Evolutionary conservation across 2,888 invertebrate species (phyloP), one percentile per base, ranked within the genome.

Genomic region (Vanessa cardui): DNA sequence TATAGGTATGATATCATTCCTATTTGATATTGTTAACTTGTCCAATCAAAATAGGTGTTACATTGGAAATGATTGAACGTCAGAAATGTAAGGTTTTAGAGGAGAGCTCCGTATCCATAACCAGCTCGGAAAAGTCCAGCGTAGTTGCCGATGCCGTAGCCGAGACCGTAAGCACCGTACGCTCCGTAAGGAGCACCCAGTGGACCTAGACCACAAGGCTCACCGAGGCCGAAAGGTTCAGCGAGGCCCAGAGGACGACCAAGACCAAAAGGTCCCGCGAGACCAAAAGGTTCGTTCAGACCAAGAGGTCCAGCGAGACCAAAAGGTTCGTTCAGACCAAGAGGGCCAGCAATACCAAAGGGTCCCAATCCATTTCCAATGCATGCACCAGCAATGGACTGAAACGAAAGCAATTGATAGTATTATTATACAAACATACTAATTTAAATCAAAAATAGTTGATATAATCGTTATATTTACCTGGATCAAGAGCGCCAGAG

Each of bases 401-500:
- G 68, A 58, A 72, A 76, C 4, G 15, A 20, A 52, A 62, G 58
- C 39, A 49, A 16, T 18, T 3, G 3, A 31, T 31, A 54, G 58
- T n/a, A 16, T 33, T 45, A 26, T 45, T 58, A 58, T 16, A 47
- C 67, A 6, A 9, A 8, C 6, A 20, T 15, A 15, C 6, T 16
- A n/a, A n/a, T n/a, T 7, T 20, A 44, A 31, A 6, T 9, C 15
- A 26, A 58, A 39, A 20, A 45, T 60, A 21, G 5, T 8, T 9
- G 6, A 1, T 7, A 33, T 16, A 62, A 20, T 49, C 20, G 12
- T 39, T 39, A 2, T 12, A 15, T 58, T 50, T 56, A 81, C 81
- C 77, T 81, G 78, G 49, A 75, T 72, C 58, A 78, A 58, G 26
- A 80, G 72, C 31, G 77, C 78, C 62, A 76, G 76, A 46, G 78